Base-by-base conservation (phyloP, 2,888 invertebrate species). In the Apotomis betuletana region DNA sequence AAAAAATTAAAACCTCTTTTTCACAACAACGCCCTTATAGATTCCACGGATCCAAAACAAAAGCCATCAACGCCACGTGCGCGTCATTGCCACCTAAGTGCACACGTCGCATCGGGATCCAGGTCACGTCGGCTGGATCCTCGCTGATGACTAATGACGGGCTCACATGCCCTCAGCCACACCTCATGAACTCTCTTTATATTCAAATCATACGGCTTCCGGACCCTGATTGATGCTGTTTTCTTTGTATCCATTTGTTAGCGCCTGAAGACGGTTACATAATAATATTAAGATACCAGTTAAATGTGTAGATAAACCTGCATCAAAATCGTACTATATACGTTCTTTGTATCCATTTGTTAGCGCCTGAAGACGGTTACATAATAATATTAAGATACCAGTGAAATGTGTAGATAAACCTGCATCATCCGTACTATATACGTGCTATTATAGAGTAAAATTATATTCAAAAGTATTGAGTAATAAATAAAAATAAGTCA, bases 201-300 rank as follows among this genome's bases (percentile, higher is more conserved):
- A 92, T 92, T 92, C 92, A 93, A 92, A 93, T 92, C 90, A 88
- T 88, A 89, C 84, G 81, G 88, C 84, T 87, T 92, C 91, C 91
- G 88, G 87, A 84, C 85, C 85, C 89, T 92, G 92, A 92, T 92
- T 90, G 90, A 93, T 93, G 90, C 86, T 84, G 81, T 88, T 90
- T 91, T 91, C 92, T 92, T 91, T 87, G 81, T 80, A 79, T 80
- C 79, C 88, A 86, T 90, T 89, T 89, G 87, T 87, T 83, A 86
- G 83, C 83, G 86, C 87, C 90, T 90, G 87, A 78, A 79, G 81
- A 85, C 70, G 69, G 80, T 80, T 80, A 77, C 79, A 77, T 79
- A 74, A 68, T 54, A 10, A 15, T 8, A 57, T 3, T 27, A 4
- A 27, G 36, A 58, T 58, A 67, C 9, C 49, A 9, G 49, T 49